Evolutionary conservation across 2,113 vertebrate species (phyloP), one percentile per base, ranked within the genome.

Genomic region (Rhinogobius similis): DNA sequence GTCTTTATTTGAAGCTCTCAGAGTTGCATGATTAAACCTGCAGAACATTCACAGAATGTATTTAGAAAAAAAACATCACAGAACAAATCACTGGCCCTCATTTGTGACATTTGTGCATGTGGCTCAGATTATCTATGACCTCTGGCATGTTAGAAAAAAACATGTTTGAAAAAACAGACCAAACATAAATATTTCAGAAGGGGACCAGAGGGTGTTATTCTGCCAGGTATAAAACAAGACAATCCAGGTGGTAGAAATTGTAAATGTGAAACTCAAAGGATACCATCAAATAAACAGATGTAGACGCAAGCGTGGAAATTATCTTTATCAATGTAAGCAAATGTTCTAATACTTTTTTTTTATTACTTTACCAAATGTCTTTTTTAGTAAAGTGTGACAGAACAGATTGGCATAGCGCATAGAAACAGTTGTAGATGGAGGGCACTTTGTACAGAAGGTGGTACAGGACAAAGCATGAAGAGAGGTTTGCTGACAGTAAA

Each of bases 21-120:
- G 12, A 55, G 13, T 29, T 58, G 55, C 26, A 29, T 29, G 55
- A 7, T 18, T 36, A 61, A 61, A 36, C 58, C 29, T 32, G 7
- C 11, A 27, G 1, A 59, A 67, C 24, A 65, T 58, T 59, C 21
- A 26, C 16, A 21, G 50, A 64, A 62, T 52, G 71, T 12, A 29
- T 72, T 29, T 38, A 16, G 73, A 68, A 66, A 43, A 32, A 4
- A 43, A 32, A 4, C 21, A 38, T 14, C 16, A 68, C 55, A 0
- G 67, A 71, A 2, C 4, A 1, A 20, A 16, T 6, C 38, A 23
- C 4, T 20, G 0, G 2, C 6, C 13, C n/a, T 0, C 4, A 2
- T 12, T 68, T 23, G 16, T 69, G 39, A 62, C 66, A 20, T 52
- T 23, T 61, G 20, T 63, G 0, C 23, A 39, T 55, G 62, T 1